Evolutionary conservation across 2,888 invertebrate species (phyloP), one percentile per base, ranked within the genome.

Genomic region (Eupeodes luniger): DNA sequence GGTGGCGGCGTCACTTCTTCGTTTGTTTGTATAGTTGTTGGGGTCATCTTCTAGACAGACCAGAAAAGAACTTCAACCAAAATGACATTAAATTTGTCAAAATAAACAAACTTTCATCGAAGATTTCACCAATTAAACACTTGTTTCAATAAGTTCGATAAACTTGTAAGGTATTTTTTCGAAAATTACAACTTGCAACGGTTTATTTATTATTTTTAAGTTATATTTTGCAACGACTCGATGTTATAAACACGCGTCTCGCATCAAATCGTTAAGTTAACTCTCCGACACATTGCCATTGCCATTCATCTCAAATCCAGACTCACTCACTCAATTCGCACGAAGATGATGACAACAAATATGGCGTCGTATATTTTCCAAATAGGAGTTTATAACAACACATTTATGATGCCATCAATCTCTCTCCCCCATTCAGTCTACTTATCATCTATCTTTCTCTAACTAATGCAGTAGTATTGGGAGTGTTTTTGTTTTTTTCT

Each of bases 311-410:
- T 81, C 77, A 84, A 64, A 75, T 57, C 34, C 69, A 72, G 51
- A 85, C 77, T 85, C 88, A 80, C 80, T 87, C 88, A 88, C 74
- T 88, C 88, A 82, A 69, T 47, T 70, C 57, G 49, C 53, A 75
- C 3, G 4, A 53, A 47, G 66, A 66, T 67, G 85, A 88, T 89
- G 88, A 90, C 90, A 91, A 90, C 90, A 91, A 91, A 91, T 91
- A 91, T 91, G 91, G 91, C 91, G 91, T 91, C 91, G 90, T 91
- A 91, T 91, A 91, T 91, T 85, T 76, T 55, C 19, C 72, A 27
- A 75, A 88, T 69, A 84, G 69, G 75, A 85, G 85, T 84, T 87
- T 81, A 81, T 84, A 84, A 81, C 83, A 80, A 70, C 78, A 82
- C 82, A 64, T 86, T 85, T 86, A 82, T 86, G 79, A 72, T 80